Evolutionary conservation across 2,113 vertebrate species (phyloP).

Genomic region (Cottus gobio): DNA sequence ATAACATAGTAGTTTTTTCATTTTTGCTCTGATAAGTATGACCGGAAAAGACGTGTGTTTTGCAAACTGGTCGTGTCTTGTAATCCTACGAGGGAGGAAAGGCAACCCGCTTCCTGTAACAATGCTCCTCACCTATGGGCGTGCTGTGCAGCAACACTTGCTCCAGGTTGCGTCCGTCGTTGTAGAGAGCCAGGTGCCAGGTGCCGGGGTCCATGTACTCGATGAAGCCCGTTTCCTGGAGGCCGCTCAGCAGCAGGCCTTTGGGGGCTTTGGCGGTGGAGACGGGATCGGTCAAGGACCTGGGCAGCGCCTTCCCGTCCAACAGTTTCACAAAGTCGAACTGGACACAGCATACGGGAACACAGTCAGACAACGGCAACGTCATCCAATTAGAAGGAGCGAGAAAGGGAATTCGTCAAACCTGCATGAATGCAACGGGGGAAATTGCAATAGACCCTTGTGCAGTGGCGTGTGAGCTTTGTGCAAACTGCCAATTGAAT

Average conservation of each 20-base stretch:
- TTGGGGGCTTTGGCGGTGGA: conserved; percentile 88
- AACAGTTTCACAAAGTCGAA: conserved; percentile 98
- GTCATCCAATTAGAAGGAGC: conserved; percentile 3
- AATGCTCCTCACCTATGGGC: conserved; percentile 88
- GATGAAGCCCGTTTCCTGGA: conserved; percentile 96
- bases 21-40: neutral
- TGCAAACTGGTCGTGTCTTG: neutral
- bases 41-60: neutral
- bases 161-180: conserved; percentile 95
- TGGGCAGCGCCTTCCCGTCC: conserved; percentile 95
- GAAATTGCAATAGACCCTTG: conserved; percentile 10
- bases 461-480: conserved; percentile 31
- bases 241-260: conserved; percentile 90
- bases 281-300: conserved; percentile 86
- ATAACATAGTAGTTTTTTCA: neutral
- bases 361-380: conserved; percentile 35
- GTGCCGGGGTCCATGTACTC: conserved; percentile 98
- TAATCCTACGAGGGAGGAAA: neutral
- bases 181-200: conserved; percentile 97
- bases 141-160: conserved; percentile 93
- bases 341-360: conserved; percentile 73
- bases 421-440: conserved; percentile 12
- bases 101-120: neutral
- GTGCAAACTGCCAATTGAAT: conserved; percentile 24
- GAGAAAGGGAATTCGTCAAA: neutral